Percentiles rank a stretch among this genome's conserved stretches.
These are phyloP conservation scores for Neomorphus geoffroyi DNA, from an alignment of 2,797 vertebrate species.

Conservation along the genomic window DNA sequence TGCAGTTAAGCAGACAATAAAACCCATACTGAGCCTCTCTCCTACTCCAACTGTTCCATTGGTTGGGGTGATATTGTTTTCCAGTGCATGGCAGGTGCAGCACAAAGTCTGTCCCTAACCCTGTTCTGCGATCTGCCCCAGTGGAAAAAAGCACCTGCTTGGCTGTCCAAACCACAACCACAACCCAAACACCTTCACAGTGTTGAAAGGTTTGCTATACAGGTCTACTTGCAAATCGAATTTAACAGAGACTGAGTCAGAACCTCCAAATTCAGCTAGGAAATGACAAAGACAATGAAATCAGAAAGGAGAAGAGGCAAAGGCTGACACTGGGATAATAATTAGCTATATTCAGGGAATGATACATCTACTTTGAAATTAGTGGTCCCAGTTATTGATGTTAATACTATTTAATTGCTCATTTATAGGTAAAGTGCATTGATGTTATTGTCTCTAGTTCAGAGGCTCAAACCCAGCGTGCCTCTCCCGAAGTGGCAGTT, in stretches of 20 bases:
- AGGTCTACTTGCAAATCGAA: not conserved
- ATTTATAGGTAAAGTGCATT: slow-evolving; percentile 7
- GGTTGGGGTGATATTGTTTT: not conserved
- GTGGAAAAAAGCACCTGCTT: not conserved
- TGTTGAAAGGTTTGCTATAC: not conserved
- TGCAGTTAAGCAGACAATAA: not conserved
- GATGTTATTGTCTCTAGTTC: not conserved
- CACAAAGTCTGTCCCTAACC: not conserved
- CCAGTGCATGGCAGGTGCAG: not conserved
- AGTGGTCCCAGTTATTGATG: not conserved
- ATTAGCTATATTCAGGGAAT: not conserved
- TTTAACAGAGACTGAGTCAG: slow-evolving; percentile 29
- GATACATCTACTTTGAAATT: not conserved
- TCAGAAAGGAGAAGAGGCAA: not conserved
- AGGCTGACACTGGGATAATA: not conserved
- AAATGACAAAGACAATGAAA: not conserved
- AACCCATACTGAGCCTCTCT: not conserved
- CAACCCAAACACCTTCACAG: not conserved
- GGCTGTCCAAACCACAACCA: not conserved
- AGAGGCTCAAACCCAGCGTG: not conserved
- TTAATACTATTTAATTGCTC: slow-evolving; percentile 44
- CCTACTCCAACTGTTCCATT: not conserved
- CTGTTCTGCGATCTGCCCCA: not conserved
- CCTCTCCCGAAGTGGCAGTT: slow-evolving; percentile 8
- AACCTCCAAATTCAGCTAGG: not conserved